Percentiles rank a stretch among this genome's conserved stretches.
These are phyloP conservation scores for Otolemur garnettii DNA, from an alignment of 2,113 vertebrate genomes.

Conservation along the genomic window DNA sequence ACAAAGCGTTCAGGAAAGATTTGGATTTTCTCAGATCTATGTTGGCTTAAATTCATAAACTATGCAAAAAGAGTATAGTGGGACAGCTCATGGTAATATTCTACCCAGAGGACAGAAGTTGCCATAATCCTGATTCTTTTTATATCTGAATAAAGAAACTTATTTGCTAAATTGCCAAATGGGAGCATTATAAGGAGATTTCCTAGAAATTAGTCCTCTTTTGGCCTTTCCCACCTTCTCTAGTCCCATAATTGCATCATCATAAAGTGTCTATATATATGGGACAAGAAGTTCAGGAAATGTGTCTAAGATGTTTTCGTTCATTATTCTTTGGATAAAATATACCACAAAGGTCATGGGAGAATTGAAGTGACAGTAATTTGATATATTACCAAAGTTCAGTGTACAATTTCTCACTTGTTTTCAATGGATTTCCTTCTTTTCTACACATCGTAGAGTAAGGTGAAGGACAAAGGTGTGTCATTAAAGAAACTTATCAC, in stretches of 20 bases:
- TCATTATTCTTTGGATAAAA: constrained; percentile 71
- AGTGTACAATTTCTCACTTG: not conserved
- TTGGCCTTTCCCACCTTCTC: not conserved
- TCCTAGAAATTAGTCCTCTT: not conserved
- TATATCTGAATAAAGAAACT: not conserved
- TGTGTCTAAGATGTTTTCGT: constrained; percentile 40
- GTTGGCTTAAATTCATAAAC: not conserved
- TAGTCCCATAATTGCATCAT: not conserved
- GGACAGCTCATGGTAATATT: not conserved
- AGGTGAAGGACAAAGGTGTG: constrained; percentile 50
- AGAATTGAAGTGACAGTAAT: constrained; percentile 63
- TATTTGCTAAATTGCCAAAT: constrained; percentile 41
- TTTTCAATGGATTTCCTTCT: not conserved
- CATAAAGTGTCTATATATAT: constrained; percentile 1
- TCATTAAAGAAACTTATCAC: constrained; percentile 66
- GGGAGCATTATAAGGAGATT: constrained; percentile 14
- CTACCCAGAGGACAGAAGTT: constrained; percentile 2
- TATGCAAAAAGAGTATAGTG: not conserved
- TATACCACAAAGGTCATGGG: constrained; percentile 56
- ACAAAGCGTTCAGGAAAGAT: constrained; percentile 4
- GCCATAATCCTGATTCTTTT: not conserved
- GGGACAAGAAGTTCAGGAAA: constrained; percentile 8
- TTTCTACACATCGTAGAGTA: not conserved
- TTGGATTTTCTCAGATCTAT: not conserved
- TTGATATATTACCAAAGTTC: constrained; percentile 44